Conservation (phyloP, 2,797 vertebrate species). For the Octomys mimax region DNA sequence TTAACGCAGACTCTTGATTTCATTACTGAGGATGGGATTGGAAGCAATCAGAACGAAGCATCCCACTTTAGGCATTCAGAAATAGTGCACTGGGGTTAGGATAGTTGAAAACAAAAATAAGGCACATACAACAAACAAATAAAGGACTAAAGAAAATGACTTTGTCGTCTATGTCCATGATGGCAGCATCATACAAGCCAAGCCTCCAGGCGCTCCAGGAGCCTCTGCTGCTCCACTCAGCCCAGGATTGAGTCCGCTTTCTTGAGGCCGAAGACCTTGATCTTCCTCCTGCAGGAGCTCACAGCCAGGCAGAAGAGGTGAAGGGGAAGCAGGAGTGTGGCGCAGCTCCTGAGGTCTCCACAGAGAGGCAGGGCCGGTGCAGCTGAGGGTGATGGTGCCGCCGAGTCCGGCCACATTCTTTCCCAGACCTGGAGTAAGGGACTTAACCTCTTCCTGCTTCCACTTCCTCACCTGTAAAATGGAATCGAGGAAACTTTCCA, state of each 20-base stretch:
- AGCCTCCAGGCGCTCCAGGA: not conserved
- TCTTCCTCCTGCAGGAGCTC: not conserved
- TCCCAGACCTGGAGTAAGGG: not conserved
- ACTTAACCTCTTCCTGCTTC: not conserved
- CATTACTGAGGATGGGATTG: slow-evolving; percentile 62
- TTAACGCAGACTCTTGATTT: slow-evolving; percentile 67
- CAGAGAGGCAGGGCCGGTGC: rapidly evolving
- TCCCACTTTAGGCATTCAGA: slow-evolving; percentile 3
- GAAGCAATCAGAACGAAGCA: slow-evolving; percentile 58
- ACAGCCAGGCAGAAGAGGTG: not conserved
- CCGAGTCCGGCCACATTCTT: rapidly evolving
- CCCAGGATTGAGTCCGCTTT: rapidly evolving
- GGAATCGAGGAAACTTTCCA: not conserved
- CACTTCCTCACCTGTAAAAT: not conserved
- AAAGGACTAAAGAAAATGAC: not conserved
- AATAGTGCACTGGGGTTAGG: not conserved
- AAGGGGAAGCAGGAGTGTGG: not conserved
- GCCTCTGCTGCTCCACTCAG: not conserved
- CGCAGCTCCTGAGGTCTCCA: rapidly evolving
- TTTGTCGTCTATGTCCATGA: rapidly evolving
- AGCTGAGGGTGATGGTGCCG: rapidly evolving
- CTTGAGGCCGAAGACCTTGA: rapidly evolving
- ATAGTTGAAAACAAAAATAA: not conserved
- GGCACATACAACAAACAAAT: not conserved
- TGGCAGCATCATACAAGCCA: not conserved